These are phyloP conservation scores for Trichomycterus rosablanca DNA, from an alignment of 2,113 vertebrate genomes.

Conservation along the genomic window DNA sequence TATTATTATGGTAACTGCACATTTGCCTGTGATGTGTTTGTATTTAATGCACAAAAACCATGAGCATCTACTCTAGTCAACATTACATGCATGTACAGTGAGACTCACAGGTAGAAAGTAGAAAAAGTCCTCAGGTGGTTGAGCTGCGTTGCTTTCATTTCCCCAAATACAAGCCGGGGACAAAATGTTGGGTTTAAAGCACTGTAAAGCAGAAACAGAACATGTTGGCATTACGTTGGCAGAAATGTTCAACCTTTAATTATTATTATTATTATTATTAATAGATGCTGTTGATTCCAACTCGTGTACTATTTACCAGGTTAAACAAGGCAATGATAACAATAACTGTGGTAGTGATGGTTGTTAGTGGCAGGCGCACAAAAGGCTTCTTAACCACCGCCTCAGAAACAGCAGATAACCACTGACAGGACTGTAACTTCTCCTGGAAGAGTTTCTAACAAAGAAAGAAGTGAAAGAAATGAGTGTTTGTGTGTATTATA, in stretches of 20 bases:
- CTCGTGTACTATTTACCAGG: slow-evolving; percentile 66
- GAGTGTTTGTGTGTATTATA: not conserved
- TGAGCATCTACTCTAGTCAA: no score
- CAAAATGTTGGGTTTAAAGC: slow-evolving; percentile 23
- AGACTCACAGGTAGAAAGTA: slow-evolving; percentile 68
- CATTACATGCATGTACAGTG: not conserved
- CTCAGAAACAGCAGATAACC: slow-evolving; percentile 68
- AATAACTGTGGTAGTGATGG: slow-evolving; percentile 73
- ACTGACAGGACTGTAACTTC: slow-evolving; percentile 61
- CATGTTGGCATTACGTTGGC: no score
- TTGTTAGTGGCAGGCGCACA: slow-evolving; percentile 78
- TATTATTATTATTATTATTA: no score
- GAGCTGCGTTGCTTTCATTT: slow-evolving; percentile 33
- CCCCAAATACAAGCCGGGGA: not conserved
- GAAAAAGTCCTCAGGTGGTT: slow-evolving; percentile 26
- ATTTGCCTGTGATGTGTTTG: no score
- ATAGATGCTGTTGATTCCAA: not conserved
- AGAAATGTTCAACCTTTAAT: no score
- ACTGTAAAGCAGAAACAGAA: slow-evolving; percentile 46
- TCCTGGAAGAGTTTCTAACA: slow-evolving; percentile 75
- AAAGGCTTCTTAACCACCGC: slow-evolving; percentile 80
- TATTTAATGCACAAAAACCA: no score
- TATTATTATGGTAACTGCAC: no score
- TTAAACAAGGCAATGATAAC: slow-evolving; percentile 79
- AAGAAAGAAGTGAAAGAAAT: not conserved